Base-by-base conservation (phyloP, 1,140 invertebrate species). In the Oryzaephilus surinamensis region DNA sequence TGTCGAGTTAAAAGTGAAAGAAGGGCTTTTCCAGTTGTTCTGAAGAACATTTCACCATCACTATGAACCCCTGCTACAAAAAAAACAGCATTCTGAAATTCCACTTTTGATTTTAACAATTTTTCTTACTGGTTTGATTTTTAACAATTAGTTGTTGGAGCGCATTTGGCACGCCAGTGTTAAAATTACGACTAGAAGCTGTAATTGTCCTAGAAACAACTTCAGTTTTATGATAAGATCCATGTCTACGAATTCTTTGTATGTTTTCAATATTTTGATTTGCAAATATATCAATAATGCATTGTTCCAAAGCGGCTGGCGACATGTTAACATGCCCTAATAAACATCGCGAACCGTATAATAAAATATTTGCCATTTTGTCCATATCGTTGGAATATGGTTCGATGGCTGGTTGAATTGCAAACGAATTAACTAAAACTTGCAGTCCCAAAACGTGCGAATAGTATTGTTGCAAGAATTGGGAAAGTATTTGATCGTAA, bases 381-480 rank as follows among this genome's bases (percentile, higher is more conserved):
- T 54, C 52, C 8, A 39, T 34, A 16, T 54, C 50, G 15, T 39
- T 40, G 6, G 14, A 17, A 30, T 6, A 30, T 10, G 13, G n/a
- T 28, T 28, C 4, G 10, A 28, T 4, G 23, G 46, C 38, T 27
- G 54, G 47, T 39, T 55, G 54, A n/a, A 58, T 49, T 3, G 54
- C 52, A 26, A 58, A 60, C 7, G 89, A 88, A 71, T 95, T 95
- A 8, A 90, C 89, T 23, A 95, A 73, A 2, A 95, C 85, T 56
- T 93, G 89, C 14, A 92, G 66, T 0, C 88, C 89, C 7, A 93
- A 64, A 0, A 95, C 79, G 15, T 93, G 65, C 4, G 92, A 84
- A 56, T 94, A 90, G 59, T 91, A 79, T 63, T 95, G 90, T 59
- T 91, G 90, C 32, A 91, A 71, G 32, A 86, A 73, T 64, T 91